Evolutionary conservation across 2,888 invertebrate species (phyloP), one percentile per base, ranked within the genome.

Genomic region (Pollenia amentaria): DNA sequence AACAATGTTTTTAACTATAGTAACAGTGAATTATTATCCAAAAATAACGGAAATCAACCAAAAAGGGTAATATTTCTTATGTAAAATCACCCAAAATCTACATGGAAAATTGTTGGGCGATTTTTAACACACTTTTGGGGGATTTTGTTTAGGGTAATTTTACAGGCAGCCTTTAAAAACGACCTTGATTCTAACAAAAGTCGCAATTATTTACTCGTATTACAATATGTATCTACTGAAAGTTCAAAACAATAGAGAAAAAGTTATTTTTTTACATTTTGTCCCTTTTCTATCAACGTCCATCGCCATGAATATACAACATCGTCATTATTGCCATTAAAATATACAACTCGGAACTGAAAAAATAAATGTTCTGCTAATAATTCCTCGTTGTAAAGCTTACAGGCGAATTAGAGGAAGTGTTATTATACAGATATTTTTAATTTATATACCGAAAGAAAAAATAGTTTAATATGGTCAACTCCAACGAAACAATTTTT

Each of bases 291-390:
- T 42, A 14, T 29, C n/a, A 46, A 29, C 21, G 42, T 44, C 44
- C 44, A 65, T 77, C 29, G 6, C 6, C 29, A 29, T 29, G 29
- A 6, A 29, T 29, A 1, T 29, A 29, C 29, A 29, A 29, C 29
- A 29, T 29, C 6, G 29, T 29, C 21, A 16, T 16, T 6, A 53
- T 53, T 40, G 53, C 44, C 76, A 76, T 53, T 18, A 11, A 51
- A 64, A 64, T 12, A 62, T 42, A 65, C 29, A 51, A 46, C 57
- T 46, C 9, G 60, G n/a, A 29, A 62, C 3, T 12, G 16, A 60
- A 40, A 21, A 10, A 51, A 38, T 70, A 69, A 79, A 70, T 79
- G 60, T 46, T 65, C 6, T 55, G 40, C 53, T 14, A 73, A 38
- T 73, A 72, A 46, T 64, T 73, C 40, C 55, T 21, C 42, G 16